phyloP scores from a whole-genome alignment of 2,888 invertebrate species.

The Parnassius apollo region DNA sequence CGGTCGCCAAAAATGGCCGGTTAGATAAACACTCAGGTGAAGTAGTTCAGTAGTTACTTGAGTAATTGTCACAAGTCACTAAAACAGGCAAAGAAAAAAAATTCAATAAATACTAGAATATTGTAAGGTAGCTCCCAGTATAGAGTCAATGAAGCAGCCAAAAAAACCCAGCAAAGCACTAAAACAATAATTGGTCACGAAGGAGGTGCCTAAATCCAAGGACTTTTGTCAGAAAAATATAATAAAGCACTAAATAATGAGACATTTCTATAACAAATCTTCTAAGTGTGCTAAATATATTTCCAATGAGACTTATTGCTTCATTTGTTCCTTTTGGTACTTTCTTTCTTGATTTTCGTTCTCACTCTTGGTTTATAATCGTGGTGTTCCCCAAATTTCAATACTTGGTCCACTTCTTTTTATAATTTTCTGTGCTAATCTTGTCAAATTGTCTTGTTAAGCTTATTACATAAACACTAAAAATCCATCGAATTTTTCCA shows the following conservation, averaged over 20 bases:
- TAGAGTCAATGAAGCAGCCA: slow-evolving; percentile 91
- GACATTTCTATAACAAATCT: slow-evolving; percentile 86
- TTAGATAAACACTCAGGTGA: too few relatives aligned
- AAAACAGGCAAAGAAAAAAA: too few relatives aligned
- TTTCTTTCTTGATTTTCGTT: slow-evolving; percentile 81
- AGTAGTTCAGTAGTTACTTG: too few relatives aligned
- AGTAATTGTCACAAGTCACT: too few relatives aligned
- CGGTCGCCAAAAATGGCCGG: too few relatives aligned
- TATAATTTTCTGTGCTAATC: too few relatives aligned
- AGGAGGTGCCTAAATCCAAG: slow-evolving; percentile 82
- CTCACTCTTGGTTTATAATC: too few relatives aligned
- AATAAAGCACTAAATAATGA: slow-evolving; percentile 84
- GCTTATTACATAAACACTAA: too few relatives aligned
- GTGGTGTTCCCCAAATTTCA: too few relatives aligned
- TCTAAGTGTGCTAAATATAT: slow-evolving; percentile 82
- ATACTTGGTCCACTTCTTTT: too few relatives aligned
- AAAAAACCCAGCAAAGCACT: slow-evolving; percentile 88
- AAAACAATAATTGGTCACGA: slow-evolving; percentile 90
- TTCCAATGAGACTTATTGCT: slow-evolving; percentile 85
- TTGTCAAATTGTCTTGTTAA: too few relatives aligned
- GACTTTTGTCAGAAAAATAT: slow-evolving; percentile 81
- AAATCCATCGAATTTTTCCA: too few relatives aligned
- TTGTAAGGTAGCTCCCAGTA: slow-evolving; percentile 92
- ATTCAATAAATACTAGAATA: slow-evolving; percentile 84
- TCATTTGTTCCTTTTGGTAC: slow-evolving; percentile 96